These are phyloP conservation scores for Cathartes aura DNA, from an alignment of 2,113 vertebrate species.

Conservation along the genomic window DNA sequence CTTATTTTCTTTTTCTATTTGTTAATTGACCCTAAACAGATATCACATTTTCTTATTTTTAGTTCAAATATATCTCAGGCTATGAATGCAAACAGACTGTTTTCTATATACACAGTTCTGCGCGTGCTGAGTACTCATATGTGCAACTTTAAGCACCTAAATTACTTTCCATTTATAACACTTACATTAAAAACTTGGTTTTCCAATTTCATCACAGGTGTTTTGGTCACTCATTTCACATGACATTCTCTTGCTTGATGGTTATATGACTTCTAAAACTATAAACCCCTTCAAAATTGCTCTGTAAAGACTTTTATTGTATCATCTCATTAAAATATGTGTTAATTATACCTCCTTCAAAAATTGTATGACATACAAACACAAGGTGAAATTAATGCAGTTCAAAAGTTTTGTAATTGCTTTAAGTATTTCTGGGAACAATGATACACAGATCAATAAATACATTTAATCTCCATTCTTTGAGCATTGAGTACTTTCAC, in stretches of 20 bases:
- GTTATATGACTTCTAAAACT: neutral
- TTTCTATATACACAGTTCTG: neutral
- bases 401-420: neutral
- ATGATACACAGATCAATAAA: neutral
- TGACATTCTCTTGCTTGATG: neutral
- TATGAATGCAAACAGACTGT: neutral
- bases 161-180: neutral
- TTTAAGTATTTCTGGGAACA: neutral
- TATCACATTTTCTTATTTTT: neutral
- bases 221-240: neutral
- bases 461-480: neutral
- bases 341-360: neutral
- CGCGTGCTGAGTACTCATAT: fast-evolving
- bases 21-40: neutral
- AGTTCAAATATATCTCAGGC: neutral
- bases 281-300: neutral
- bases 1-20: neutral
- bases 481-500: neutral
- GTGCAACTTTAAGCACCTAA: neutral
- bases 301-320: neutral
- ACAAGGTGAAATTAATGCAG: neutral
- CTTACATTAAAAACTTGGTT: neutral
- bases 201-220: neutral
- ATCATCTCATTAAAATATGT: neutral
- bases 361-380: neutral